phyloP scores from a whole-genome alignment of 2,888 invertebrate genomes.

The Chorisops tibialis region DNA sequence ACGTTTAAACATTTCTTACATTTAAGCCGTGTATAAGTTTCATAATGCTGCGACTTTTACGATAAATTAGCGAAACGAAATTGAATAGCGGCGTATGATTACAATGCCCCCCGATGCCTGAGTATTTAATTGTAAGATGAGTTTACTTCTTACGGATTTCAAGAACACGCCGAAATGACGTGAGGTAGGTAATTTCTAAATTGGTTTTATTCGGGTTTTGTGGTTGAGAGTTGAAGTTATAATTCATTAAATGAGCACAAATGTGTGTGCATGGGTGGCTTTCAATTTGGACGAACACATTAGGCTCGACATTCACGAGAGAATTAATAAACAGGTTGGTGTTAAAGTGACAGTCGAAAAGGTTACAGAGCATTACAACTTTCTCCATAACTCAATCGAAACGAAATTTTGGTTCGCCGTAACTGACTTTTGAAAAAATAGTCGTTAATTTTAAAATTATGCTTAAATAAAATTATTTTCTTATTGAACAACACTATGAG shows the following conservation, averaged over 20 bases:
- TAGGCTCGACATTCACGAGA: neutral
- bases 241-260: neutral
- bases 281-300: neutral
- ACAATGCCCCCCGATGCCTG: too few relatives aligned
- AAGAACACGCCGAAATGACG: neutral
- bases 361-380: neutral
- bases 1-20: neutral
- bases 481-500: too few relatives aligned
- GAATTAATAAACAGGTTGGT: neutral
- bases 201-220: neutral
- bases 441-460: too few relatives aligned
- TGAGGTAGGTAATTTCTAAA: neutral
- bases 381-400: too few relatives aligned
- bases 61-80: neutral
- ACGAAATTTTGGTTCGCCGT: too few relatives aligned
- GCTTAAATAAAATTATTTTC: too few relatives aligned
- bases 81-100: neutral
- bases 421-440: too few relatives aligned
- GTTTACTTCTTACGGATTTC: neutral
- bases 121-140: too few relatives aligned
- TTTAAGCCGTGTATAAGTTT: too few relatives aligned
- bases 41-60: neutral
- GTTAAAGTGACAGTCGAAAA: neutral
- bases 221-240: too few relatives aligned
- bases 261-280: too few relatives aligned